These are phyloP conservation scores for Cerceris ruficornis DNA, from an alignment of 2,888 invertebrate species.

Conservation along the genomic window DNA sequence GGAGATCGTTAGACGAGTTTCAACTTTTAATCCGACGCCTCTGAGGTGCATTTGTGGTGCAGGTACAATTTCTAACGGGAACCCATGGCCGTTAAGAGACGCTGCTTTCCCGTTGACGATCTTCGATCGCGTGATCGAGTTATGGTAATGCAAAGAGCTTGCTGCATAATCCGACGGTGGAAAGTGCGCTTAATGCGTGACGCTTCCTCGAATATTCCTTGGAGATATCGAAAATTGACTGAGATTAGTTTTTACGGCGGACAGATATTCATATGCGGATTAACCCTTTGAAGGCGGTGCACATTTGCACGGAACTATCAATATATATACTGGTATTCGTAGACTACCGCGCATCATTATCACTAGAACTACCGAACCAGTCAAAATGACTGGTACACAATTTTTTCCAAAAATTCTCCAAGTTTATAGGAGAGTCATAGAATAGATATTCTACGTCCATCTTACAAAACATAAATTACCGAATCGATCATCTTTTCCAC, in stretches of 20 bases:
- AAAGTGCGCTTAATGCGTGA: slow-evolving; percentile 17
- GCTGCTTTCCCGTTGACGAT: slow-evolving; percentile 36
- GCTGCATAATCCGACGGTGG: slow-evolving; percentile 44
- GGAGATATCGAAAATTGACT: neutral
- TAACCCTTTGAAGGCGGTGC: neutral
- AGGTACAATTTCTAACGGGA: slow-evolving; percentile 39
- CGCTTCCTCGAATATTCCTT: slow-evolving; percentile 19
- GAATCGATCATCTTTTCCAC: too few species aligned
- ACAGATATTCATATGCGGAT: neutral
- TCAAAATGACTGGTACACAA: too few species aligned
- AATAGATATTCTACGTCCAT: too few species aligned
- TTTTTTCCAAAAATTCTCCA: too few species aligned
- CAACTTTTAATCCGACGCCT: slow-evolving; percentile 7
- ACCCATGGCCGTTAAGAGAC: slow-evolving; percentile 35
- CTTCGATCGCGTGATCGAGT: slow-evolving; percentile 35
- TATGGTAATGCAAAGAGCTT: slow-evolving; percentile 39
- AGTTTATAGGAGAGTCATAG: too few species aligned
- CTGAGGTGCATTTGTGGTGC: neutral
- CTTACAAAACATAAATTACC: too few species aligned
- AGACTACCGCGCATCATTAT: too few species aligned
- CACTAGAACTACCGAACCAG: too few species aligned
- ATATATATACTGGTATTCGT: too few species aligned
- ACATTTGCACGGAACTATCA: neutral
- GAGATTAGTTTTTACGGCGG: neutral
- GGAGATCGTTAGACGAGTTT: slow-evolving; percentile 18